These are phyloP conservation scores for Grantiella picta DNA, from an alignment of 2,113 vertebrate genomes.

Conservation along the genomic window DNA sequence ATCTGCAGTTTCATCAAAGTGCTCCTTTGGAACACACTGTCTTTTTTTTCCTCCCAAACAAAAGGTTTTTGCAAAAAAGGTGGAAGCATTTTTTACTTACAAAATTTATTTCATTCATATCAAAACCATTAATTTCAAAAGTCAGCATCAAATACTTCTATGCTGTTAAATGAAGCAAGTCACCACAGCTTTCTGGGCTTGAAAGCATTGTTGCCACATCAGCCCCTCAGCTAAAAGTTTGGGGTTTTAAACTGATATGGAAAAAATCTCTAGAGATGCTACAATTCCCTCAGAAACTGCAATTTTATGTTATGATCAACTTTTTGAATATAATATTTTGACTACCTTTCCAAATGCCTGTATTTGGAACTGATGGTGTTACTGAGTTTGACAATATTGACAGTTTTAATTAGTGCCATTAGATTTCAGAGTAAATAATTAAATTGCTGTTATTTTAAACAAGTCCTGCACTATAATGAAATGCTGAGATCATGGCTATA, in stretches of 20 bases:
- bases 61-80: neutral
- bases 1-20: neutral
- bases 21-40: neutral
- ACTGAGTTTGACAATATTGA: neutral
- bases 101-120: neutral
- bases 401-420: neutral
- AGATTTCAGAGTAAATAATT: neutral
- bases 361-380: neutral
- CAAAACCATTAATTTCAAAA: neutral
- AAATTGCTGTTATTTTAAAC: neutral
- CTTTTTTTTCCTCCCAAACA: neutral
- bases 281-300: neutral
- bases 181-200: neutral
- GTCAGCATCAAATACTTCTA: neutral
- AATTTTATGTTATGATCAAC: neutral
- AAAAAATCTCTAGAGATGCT: neutral
- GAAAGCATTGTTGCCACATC: neutral
- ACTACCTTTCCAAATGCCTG: neutral
- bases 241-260: neutral
- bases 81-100: neutral
- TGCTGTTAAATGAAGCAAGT: neutral
- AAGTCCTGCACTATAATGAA: neutral
- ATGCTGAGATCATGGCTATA: neutral
- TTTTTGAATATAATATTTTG: neutral
- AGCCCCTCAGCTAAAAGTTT: neutral